phyloP scores from a whole-genome alignment of 2,888 invertebrate species.

The Cataglyphis rosenhaueri region DNA sequence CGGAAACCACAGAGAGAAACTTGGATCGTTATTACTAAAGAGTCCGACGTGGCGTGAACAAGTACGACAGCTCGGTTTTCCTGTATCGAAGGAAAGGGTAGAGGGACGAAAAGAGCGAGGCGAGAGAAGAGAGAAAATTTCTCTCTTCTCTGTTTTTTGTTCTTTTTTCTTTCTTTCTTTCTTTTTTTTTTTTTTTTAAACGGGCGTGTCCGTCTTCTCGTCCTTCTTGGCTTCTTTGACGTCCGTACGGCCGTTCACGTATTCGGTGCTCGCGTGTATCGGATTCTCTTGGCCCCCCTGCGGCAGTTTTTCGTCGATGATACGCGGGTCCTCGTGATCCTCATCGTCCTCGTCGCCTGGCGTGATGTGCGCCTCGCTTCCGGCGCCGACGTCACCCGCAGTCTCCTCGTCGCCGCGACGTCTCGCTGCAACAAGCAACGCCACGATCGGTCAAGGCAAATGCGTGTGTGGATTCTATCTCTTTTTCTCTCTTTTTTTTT shows the following conservation, averaged over 20 bases:
- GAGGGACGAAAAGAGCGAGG: neutral
- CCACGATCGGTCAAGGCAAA: constrained; percentile 85
- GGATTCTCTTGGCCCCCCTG: constrained; percentile 85
- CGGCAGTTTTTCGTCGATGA: constrained; percentile 83
- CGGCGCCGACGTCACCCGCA: constrained; percentile 88
- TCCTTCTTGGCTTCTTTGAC: constrained; percentile 87
- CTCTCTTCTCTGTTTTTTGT: constrained; percentile 14
- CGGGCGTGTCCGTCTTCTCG: constrained; percentile 87
- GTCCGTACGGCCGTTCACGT: constrained; percentile 87
- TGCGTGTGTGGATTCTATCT: constrained; percentile 41
- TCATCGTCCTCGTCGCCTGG: constrained; percentile 86
- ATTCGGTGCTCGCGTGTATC: constrained; percentile 87
- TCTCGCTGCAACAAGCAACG: constrained; percentile 86
- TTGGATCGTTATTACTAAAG: constrained; percentile 32
- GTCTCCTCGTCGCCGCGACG: constrained; percentile 87
- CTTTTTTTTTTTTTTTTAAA: constrained; percentile 82
- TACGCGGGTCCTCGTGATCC: constrained; percentile 83
- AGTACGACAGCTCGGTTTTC: constrained; percentile 37
- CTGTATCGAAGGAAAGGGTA: constrained; percentile 21
- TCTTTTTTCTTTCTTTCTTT: neutral
- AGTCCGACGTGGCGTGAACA: constrained; percentile 8
- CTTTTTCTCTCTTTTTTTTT: constrained; percentile 26
- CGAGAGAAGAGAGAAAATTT: constrained; percentile 32
- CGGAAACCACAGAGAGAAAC: constrained; percentile 25
- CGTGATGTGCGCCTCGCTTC: constrained; percentile 88